Conservation (phyloP, 35 echinoderm and acorn worm genomes). For the Holothuria glaberrima region DNA sequence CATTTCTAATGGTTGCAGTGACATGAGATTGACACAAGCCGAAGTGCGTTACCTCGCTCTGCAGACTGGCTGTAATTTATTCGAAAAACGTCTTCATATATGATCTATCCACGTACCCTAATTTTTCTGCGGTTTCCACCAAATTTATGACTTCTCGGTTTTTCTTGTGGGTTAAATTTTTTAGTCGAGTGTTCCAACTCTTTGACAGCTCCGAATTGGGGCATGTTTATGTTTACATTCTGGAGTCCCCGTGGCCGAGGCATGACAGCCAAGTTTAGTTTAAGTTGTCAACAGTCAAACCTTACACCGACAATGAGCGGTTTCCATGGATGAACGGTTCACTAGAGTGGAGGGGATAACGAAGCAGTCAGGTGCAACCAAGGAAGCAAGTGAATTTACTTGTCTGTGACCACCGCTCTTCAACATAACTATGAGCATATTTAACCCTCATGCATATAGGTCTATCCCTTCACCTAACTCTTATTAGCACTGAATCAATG, state of each 20-base stretch:
- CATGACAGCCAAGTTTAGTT: constrained; percentile 48
- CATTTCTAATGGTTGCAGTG: constrained; percentile 33
- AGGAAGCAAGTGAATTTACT: background rate
- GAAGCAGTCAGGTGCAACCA: constrained; percentile 18
- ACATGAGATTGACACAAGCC: constrained; percentile 45
- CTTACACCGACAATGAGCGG: constrained; percentile 4
- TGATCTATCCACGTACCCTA: constrained; percentile 41
- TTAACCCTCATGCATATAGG: no score
- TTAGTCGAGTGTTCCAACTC: constrained; percentile 10
- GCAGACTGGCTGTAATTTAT: constrained; percentile 19
- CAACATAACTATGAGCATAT: no score
- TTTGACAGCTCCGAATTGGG: constrained; percentile 47
- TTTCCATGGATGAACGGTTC: constrained; percentile 48
- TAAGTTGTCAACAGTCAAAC: constrained; percentile 36
- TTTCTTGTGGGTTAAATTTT: no score
- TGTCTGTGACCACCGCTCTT: no score
- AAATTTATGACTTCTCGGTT: constrained; percentile 40
- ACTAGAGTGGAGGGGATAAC: background rate
- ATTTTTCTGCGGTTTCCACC: constrained; percentile 30
- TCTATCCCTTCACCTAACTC: no score
- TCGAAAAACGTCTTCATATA: constrained; percentile 43
- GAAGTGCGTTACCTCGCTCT: constrained; percentile 7
- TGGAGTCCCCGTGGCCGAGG: constrained; percentile 46
- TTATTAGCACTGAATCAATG: no score
- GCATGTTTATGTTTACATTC: constrained; percentile 57